Evolutionary conservation across 2,888 invertebrate species (phyloP).

Genomic region (Tetramorium bicarinatum): DNA sequence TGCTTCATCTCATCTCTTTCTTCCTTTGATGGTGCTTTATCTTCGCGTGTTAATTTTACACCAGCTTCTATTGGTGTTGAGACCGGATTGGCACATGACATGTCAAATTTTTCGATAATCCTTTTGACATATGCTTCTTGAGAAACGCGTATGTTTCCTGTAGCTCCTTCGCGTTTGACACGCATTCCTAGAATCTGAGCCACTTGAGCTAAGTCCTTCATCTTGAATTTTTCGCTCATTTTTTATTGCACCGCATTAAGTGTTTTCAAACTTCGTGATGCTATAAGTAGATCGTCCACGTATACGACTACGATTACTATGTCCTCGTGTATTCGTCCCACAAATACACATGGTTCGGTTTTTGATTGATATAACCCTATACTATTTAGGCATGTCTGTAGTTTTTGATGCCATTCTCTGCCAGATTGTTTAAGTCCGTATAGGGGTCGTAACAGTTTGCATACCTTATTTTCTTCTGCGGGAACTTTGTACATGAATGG

Average conservation of each 20-base stretch:
- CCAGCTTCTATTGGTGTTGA: background rate
- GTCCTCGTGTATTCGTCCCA: background rate
- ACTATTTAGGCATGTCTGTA: background rate
- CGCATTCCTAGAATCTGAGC: background rate
- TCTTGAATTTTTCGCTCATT: background rate
- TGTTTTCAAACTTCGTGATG: background rate
- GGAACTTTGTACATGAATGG: background rate
- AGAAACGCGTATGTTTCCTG: background rate
- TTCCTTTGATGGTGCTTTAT: background rate
- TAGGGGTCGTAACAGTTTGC: background rate
- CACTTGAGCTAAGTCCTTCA: background rate
- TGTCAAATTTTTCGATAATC: background rate
- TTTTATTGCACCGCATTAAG: background rate
- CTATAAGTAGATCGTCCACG: background rate
- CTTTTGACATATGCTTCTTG: background rate
- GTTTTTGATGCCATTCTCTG: background rate
- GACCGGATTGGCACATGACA: background rate
- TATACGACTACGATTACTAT: background rate
- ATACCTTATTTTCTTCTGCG: background rate
- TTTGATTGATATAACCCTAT: background rate
- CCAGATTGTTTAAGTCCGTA: background rate
- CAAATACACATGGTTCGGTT: background rate
- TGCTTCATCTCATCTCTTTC: background rate
- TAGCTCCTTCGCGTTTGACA: background rate
- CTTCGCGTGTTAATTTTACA: background rate